These are phyloP conservation scores for Cetonia aurata DNA, from an alignment of 2,888 invertebrate genomes.

Conservation along the genomic window DNA sequence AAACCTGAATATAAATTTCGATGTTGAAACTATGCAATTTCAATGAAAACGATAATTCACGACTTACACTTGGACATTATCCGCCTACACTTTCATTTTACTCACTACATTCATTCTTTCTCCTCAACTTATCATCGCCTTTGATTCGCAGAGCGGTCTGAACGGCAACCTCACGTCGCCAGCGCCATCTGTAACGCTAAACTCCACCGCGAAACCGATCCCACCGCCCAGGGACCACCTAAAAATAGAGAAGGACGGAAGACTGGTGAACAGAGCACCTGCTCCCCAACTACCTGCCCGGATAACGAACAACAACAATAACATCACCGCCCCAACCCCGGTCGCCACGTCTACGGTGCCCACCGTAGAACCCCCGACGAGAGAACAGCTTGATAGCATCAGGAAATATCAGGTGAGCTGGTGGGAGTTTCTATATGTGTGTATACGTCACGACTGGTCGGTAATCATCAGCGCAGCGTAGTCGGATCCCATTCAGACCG, in stretches of 20 bases:
- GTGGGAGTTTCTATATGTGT: background rate
- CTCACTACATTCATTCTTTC: no score
- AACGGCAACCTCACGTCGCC: conserved; percentile 58
- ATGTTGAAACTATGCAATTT: no score
- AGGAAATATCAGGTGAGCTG: conserved; percentile 88
- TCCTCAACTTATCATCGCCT: background rate
- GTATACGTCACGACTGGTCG: background rate
- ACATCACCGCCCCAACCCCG: conserved; percentile 54
- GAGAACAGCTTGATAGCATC: conserved; percentile 92
- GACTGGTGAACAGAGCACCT: conserved; percentile 75
- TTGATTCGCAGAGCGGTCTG: conserved; percentile 56
- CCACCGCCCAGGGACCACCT: conserved; percentile 77
- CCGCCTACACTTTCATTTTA: no score
- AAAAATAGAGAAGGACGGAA: conserved; percentile 72
- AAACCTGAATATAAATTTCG: no score
- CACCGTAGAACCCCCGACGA: conserved; percentile 75
- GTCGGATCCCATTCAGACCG: conserved; percentile 7
- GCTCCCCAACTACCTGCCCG: conserved; percentile 79
- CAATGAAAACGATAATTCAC: no score
- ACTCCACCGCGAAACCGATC: conserved; percentile 66
- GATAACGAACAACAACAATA: conserved; percentile 69
- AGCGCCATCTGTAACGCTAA: conserved; percentile 67
- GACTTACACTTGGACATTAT: no score
- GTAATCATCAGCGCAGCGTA: background rate
- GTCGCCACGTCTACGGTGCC: conserved; percentile 60